phyloP scores from a whole-genome alignment of 2,888 invertebrate species.

The Pseudococcus jackbeardsleyi region DNA sequence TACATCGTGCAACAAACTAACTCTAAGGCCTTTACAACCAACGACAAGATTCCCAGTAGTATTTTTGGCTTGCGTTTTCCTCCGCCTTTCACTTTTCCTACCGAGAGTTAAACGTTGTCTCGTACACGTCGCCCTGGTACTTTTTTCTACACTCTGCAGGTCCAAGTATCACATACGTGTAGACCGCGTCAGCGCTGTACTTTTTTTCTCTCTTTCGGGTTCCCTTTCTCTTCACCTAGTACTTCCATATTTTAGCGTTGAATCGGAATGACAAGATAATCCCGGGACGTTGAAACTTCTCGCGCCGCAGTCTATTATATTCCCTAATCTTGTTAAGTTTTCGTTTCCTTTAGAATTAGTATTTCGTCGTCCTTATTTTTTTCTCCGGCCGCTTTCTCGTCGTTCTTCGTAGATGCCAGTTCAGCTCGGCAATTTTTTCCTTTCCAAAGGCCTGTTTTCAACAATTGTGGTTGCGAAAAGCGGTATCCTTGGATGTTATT shows the following conservation, averaged over 20 bases:
- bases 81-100: not conserved
- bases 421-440: not conserved
- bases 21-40: not conserved
- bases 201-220: not conserved
- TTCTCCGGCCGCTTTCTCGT: not conserved
- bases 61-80: not conserved
- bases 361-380: constrained; percentile 41
- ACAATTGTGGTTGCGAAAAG: not conserved
- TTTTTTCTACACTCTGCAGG: not conserved
- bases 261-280: constrained; percentile 51
- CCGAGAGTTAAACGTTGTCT: not conserved
- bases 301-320: constrained; percentile 42
- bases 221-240: not conserved
- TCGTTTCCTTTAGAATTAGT: constrained; percentile 48
- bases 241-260: constrained; percentile 47
- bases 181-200: not conserved
- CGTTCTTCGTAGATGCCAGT: not conserved
- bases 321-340: constrained; percentile 56
- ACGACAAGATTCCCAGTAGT: not conserved
- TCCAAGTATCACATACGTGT: not conserved
- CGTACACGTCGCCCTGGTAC: not conserved
- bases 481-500: not conserved
- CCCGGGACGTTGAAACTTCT: constrained; percentile 48
- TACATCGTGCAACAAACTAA: not conserved
- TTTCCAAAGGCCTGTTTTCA: not conserved